These are phyloP conservation scores for Drosophila kurseongensis DNA, from an alignment of 1,140 invertebrate species.

Conservation along the genomic window DNA sequence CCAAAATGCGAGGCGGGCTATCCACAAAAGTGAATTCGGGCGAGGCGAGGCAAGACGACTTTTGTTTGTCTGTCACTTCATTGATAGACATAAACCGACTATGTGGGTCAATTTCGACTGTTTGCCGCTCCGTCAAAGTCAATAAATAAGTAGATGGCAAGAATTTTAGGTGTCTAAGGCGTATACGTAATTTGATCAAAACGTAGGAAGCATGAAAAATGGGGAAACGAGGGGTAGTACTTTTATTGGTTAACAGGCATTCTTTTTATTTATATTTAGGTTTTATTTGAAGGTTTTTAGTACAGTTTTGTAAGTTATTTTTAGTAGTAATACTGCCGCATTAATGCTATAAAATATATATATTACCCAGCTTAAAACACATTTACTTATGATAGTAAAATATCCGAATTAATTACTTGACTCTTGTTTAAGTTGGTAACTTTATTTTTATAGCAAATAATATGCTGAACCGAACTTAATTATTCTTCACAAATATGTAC, in stretches of 20 bases:
- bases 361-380: no score
- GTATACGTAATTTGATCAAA: conserved; percentile 44
- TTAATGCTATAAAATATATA: no score
- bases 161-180: conserved; percentile 39
- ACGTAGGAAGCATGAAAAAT: conserved; percentile 8
- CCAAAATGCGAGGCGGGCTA: conserved; percentile 20
- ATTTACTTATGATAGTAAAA: no score
- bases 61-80: conserved; percentile 43
- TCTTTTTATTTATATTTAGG: not conserved
- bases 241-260: not conserved
- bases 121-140: conserved; percentile 35
- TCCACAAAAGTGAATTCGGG: not conserved
- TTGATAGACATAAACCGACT: conserved; percentile 30
- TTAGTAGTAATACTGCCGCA: not conserved
- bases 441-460: no score
- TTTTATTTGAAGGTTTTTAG: not conserved
- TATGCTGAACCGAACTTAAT: no score
- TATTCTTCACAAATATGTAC: no score
- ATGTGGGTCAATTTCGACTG: conserved; percentile 57
- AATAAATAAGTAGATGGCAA: conserved; percentile 48
- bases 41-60: conserved; percentile 5
- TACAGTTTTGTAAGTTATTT: not conserved
- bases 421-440: no score
- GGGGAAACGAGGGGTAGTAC: not conserved
- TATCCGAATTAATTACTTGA: no score